Percentiles rank a stretch among this genome's conserved stretches.
Evolutionary conservation across 2,797 vertebrate genomes (phyloP).

Genomic region (Trichosurus vulpecula): DNA sequence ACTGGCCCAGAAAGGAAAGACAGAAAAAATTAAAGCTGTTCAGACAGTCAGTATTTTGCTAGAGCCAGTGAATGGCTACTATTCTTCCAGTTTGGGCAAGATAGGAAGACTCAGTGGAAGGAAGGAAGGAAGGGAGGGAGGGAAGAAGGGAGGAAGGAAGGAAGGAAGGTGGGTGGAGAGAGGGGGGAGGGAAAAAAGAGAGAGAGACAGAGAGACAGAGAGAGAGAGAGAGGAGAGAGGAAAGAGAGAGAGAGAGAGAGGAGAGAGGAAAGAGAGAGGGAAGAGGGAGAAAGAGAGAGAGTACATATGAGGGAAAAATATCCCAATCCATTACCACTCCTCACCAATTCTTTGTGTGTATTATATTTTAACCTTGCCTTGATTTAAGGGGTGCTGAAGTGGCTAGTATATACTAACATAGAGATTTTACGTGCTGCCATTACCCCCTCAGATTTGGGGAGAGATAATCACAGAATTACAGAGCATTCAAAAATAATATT

Average conservation of each 20-base stretch:
- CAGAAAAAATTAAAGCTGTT: neutral
- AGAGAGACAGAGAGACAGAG: too few species aligned
- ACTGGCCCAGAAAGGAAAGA: neutral
- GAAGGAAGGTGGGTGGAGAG: too few species aligned
- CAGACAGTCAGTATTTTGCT: neutral
- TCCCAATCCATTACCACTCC: neutral
- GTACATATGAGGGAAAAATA: neutral
- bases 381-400: neutral
- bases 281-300: neutral
- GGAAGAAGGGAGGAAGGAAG: too few species aligned
- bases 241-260: too few species aligned
- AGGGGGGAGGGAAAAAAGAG: too few species aligned
- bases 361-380: constrained; percentile 16
- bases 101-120: neutral
- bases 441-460: constrained; percentile 1
- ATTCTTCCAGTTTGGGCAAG: neutral
- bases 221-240: too few species aligned
- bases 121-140: too few species aligned
- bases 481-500: constrained; percentile 17
- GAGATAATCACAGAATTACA: constrained; percentile 29
- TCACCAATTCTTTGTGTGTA: neutral
- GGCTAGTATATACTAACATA: constrained; percentile 46
- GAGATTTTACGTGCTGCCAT: neutral
- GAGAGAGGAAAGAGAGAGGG: too few species aligned
- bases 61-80: neutral